Percentiles rank a stretch among this genome's conserved stretches.
Conservation (phyloP, 2,888 invertebrate genomes). For the Hoplodrina blanda region DNA sequence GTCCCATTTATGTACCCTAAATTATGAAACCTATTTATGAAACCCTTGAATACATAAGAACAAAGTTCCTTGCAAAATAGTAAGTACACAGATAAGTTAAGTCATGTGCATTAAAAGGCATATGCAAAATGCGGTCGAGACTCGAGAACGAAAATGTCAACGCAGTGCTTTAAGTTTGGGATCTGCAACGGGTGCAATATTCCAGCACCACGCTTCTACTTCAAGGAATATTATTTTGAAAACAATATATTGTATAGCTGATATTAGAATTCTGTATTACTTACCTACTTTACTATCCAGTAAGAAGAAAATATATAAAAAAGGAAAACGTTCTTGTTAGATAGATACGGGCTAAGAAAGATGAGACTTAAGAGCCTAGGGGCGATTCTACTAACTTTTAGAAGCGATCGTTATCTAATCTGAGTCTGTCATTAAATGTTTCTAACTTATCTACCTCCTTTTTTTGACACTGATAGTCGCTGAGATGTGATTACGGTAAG, state of each 20-base stretch:
- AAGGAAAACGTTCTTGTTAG: no score
- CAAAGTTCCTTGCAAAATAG: constrained; percentile 13
- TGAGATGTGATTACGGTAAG: no score
- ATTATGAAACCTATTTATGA: no score
- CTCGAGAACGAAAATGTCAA: constrained; percentile 42
- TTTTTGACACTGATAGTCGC: no score
- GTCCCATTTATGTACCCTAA: constrained; percentile 3
- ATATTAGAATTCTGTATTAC: constrained; percentile 7
- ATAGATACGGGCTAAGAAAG: no score
- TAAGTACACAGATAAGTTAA: constrained; percentile 28
- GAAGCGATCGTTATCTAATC: no score
- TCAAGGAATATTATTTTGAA: constrained; percentile 23
- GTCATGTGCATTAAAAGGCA: constrained; percentile 31
- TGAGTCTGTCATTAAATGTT: no score
- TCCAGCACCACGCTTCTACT: not conserved
- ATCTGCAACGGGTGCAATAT: constrained; percentile 39
- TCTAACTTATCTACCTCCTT: no score
- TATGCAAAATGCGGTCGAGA: constrained; percentile 28
- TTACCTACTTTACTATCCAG: not conserved
- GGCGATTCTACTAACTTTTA: no score
- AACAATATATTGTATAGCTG: constrained; percentile 10
- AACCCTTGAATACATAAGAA: constrained; percentile 6
- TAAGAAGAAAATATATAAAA: no score
- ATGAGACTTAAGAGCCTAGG: no score
- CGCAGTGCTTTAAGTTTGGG: constrained; percentile 17